Conservation (phyloP, 2,888 invertebrate species). For the Muscina levida region DNA sequence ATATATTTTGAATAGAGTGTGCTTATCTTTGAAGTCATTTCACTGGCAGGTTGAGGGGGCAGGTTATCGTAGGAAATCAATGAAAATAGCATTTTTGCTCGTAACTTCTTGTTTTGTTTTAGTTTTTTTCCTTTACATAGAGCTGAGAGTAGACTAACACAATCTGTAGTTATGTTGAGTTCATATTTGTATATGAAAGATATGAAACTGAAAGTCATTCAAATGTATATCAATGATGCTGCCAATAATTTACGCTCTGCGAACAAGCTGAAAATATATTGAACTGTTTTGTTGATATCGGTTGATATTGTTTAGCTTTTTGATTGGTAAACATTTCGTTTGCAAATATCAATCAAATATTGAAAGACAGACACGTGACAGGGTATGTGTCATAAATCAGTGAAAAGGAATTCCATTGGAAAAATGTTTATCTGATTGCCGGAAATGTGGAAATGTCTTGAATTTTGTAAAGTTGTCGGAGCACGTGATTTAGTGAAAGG, state of each 20-base stretch:
- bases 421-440: too few relatives aligned
- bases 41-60: not conserved
- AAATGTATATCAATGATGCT: slow-evolving; percentile 23
- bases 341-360: slow-evolving; percentile 17
- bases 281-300: not conserved
- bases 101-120: not conserved
- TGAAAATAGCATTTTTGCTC: not conserved
- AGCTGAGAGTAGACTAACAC: not conserved
- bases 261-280: not conserved
- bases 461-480: too few relatives aligned
- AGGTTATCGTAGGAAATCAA: slow-evolving; percentile 8
- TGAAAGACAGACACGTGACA: not conserved
- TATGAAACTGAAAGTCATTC: slow-evolving; percentile 43
- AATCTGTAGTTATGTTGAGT: slow-evolving; percentile 15
- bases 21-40: slow-evolving; percentile 21
- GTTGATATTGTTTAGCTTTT: slow-evolving; percentile 22
- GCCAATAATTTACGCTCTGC: too few relatives aligned
- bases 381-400: slow-evolving; percentile 4
- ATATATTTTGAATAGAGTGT: slow-evolving; percentile 21
- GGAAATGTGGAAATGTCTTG: too few relatives aligned
- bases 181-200: too few relatives aligned
- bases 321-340: slow-evolving; percentile 21
- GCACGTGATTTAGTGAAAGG: too few relatives aligned
- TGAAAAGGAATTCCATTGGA: not conserved
- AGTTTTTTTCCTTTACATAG: not conserved